phyloP scores from a whole-genome alignment of 2,888 invertebrate species.

The Amphipoea lucens region DNA sequence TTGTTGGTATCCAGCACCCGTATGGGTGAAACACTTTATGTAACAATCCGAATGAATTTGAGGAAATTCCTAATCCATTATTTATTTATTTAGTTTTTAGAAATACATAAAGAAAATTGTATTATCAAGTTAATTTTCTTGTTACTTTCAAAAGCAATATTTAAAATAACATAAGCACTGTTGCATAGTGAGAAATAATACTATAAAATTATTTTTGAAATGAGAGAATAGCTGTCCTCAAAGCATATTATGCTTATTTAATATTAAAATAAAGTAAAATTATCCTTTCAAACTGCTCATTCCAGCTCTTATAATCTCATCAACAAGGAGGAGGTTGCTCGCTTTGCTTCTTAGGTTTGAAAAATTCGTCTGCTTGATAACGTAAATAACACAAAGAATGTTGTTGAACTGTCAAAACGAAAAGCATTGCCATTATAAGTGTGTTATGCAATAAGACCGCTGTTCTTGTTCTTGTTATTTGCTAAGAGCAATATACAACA shows the following conservation, averaged over 20 bases:
- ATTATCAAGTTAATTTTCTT: conserved; percentile 24
- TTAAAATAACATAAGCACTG: conserved; percentile 43
- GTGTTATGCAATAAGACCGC: neutral
- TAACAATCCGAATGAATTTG: neutral
- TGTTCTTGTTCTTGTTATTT: neutral
- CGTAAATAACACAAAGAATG: neutral
- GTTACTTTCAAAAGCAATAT: conserved; percentile 33
- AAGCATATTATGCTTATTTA: conserved; percentile 38
- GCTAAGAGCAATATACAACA: neutral
- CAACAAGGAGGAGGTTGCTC: conserved; percentile 98
- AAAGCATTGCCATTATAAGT: neutral
- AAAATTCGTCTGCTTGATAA: neutral
- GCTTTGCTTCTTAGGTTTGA: conserved; percentile 89
- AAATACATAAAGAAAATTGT: conserved; percentile 27
- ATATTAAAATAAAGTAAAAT: conserved; percentile 58
- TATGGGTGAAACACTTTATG: neutral
- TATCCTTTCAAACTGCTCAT: conserved; percentile 98
- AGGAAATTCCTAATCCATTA: neutral
- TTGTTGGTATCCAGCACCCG: neutral
- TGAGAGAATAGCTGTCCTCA: conserved; percentile 52
- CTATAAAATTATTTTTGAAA: conserved; percentile 57
- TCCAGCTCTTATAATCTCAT: conserved; percentile 99
- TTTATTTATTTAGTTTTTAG: conserved; percentile 56
- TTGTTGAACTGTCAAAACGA: neutral
- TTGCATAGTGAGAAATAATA: conserved; percentile 54